Percentiles rank a stretch among this genome's conserved stretches.
phyloP scores from a whole-genome alignment of 2,113 vertebrate genomes.

The Pseudorhombus dupliciocellatus region DNA sequence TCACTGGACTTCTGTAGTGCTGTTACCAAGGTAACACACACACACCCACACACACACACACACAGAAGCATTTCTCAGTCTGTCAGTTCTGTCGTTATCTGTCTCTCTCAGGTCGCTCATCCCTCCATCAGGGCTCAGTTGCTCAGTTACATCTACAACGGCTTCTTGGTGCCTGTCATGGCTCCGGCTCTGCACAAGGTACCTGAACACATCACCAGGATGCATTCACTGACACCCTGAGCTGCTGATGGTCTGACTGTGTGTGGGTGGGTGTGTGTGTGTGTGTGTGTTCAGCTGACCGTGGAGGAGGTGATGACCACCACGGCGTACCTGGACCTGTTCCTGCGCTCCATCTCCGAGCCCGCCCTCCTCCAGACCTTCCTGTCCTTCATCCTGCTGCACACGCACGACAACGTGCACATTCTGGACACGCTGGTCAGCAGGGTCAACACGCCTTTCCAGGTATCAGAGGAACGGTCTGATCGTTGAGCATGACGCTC shows the following conservation, averaged over 20 bases:
- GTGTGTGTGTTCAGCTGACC: conserved; percentile 82
- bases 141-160: conserved; percentile 95
- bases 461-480: conserved; percentile 78
- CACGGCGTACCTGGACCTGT: conserved; percentile 94
- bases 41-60: conserved; percentile 3
- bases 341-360: conserved; percentile 89
- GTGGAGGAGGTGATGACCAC: conserved; percentile 98
- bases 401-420: conserved; percentile 91
- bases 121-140: conserved; percentile 90
- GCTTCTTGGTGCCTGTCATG: conserved; percentile 94
- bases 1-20: conserved; percentile 95
- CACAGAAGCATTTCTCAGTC: neutral
- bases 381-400: conserved; percentile 91
- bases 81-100: neutral
- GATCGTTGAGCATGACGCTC: neutral
- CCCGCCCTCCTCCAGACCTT: conserved; percentile 93
- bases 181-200: conserved; percentile 98
- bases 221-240: neutral
- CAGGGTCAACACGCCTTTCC: conserved; percentile 96
- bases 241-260: too few species aligned
- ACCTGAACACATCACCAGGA: conserved; percentile 19
- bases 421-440: conserved; percentile 95
- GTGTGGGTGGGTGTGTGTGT: neutral
- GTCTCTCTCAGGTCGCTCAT: conserved; percentile 86
- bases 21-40: conserved; percentile 87